Evolutionary conservation across 2,888 invertebrate species (phyloP).

Genomic region (Eremobia ochroleuca): DNA sequence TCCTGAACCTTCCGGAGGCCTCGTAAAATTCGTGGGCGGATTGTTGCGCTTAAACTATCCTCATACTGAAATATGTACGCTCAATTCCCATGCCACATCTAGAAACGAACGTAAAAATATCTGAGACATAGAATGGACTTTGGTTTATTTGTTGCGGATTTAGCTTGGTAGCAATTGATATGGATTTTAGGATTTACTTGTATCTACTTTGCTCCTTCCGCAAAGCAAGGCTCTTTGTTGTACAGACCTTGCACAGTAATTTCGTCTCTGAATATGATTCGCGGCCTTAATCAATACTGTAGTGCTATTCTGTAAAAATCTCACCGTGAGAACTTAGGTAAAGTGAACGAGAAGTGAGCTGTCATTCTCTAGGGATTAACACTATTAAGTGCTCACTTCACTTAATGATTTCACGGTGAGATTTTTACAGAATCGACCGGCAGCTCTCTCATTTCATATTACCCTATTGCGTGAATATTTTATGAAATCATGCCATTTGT

Average conservation of each 20-base stretch:
- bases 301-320: too few species aligned
- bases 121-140: slow-evolving; percentile 48
- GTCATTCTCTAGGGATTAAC: too few species aligned
- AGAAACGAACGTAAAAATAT: slow-evolving; percentile 69
- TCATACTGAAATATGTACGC: slow-evolving; percentile 76
- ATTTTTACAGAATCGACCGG: too few species aligned
- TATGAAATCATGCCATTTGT: too few species aligned
- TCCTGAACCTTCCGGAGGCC: slow-evolving; percentile 61
- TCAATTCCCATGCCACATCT: slow-evolving; percentile 69
- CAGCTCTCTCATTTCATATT: too few species aligned
- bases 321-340: too few species aligned
- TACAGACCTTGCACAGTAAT: too few species aligned
- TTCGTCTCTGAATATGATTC: background rate
- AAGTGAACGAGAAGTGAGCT: too few species aligned
- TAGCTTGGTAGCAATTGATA: slow-evolving; percentile 15
- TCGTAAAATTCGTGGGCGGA: slow-evolving; percentile 78
- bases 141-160: slow-evolving; percentile 44
- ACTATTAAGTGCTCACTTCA: too few species aligned
- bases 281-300: too few species aligned
- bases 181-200: slow-evolving; percentile 9
- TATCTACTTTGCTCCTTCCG: background rate
- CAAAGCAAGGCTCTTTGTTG: background rate
- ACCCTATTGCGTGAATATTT: too few species aligned
- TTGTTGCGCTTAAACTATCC: slow-evolving; percentile 75
- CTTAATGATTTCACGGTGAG: too few species aligned